Percentiles rank a stretch among this genome's conserved stretches.
phyloP scores from a whole-genome alignment of 2,797 vertebrate species.

The Microctenopoma steveboyesi region DNA sequence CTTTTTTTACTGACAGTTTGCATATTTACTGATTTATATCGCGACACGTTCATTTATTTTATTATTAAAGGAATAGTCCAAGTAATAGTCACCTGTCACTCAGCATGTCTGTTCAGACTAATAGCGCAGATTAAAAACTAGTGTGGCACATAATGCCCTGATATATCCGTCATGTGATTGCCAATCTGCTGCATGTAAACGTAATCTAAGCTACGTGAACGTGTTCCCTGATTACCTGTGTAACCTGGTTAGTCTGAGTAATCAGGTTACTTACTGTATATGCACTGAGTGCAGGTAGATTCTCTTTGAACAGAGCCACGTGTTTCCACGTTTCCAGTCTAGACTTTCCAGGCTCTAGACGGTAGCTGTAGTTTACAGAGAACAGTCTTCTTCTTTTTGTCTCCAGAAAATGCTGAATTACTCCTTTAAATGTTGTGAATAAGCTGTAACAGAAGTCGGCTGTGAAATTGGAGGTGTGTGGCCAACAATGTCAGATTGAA shows the following conservation, averaged over 20 bases:
- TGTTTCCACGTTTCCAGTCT: not conserved
- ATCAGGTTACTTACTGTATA: not conserved
- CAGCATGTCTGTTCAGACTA: not conserved
- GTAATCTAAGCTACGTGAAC: no score
- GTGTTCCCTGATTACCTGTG: not conserved
- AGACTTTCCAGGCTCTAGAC: not conserved
- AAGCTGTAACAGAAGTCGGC: constrained; percentile 27
- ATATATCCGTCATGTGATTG: no score
- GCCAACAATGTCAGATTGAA: constrained; percentile 40
- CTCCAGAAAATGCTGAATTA: not conserved
- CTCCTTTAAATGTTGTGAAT: constrained; percentile 13
- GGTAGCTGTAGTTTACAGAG: not conserved
- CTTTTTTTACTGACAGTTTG: constrained; percentile 36
- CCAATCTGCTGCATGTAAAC: no score
- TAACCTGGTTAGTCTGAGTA: not conserved
- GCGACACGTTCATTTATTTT: not conserved
- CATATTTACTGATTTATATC: constrained; percentile 43
- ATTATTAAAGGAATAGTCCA: not conserved
- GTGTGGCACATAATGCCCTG: not conserved
- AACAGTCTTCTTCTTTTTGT: not conserved
- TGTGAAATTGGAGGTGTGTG: constrained; percentile 52
- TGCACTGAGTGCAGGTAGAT: no score
- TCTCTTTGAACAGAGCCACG: not conserved
- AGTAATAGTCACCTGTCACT: not conserved
- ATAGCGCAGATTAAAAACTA: not conserved